Conservation (phyloP, 92 coral and sea anemone species). For the Pocillopora meandrina region DNA sequence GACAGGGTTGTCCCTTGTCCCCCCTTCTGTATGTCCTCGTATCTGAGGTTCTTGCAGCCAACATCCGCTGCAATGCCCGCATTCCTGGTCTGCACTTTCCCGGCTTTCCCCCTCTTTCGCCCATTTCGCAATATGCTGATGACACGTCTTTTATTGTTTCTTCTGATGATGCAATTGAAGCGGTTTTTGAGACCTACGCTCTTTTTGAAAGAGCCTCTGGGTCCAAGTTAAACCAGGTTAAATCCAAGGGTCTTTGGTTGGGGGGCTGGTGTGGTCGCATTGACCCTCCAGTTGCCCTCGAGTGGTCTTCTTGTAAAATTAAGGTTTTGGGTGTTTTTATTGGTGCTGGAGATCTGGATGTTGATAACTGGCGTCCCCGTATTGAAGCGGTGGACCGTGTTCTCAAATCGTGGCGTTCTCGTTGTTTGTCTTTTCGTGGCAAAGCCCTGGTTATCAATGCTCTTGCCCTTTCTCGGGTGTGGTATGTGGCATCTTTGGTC, state of each 20-base stretch:
- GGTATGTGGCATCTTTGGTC: not conserved
- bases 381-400: not conserved
- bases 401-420: conserved; percentile 17
- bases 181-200: not conserved
- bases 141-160: conserved; percentile 33
- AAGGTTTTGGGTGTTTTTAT: conserved; percentile 27
- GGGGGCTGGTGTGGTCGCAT: conserved; percentile 14
- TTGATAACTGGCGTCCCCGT: conserved; percentile 15
- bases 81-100: conserved; percentile 23
- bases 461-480: not conserved
- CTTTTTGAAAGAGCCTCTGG: conserved; percentile 25
- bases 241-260: conserved; percentile 23
- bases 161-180: not conserved
- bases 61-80: not conserved
- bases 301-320: conserved; percentile 12
- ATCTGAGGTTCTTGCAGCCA: conserved; percentile 44
- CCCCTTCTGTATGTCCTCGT: conserved; percentile 42
- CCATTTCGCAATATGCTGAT: conserved; percentile 46
- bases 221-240: not conserved
- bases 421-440: conserved; percentile 11
- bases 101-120: not conserved
- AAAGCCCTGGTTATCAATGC: conserved; percentile 25
- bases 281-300: not conserved
- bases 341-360: conserved; percentile 1
- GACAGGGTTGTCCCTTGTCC: conserved; percentile 64